Percentiles rank a stretch among this genome's conserved stretches.
Evolutionary conservation across 1,140 invertebrate genomes (phyloP).

Genomic region (Trissolcus basalis): DNA sequence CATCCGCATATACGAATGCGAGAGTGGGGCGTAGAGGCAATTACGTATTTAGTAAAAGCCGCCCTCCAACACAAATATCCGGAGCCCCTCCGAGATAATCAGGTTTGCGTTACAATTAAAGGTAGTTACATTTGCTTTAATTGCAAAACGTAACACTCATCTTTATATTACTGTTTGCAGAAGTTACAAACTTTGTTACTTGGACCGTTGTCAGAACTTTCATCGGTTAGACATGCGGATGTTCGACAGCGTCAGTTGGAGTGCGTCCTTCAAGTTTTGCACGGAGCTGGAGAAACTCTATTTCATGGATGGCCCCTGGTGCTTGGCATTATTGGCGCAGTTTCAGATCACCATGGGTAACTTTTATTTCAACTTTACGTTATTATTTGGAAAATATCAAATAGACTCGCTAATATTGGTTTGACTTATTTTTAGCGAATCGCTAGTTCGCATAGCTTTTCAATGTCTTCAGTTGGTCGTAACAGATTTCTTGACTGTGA

Average conservation of each 20-base stretch:
- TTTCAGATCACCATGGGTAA: conserved; percentile 93
- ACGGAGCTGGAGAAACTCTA: conserved; percentile 92
- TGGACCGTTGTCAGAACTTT: conserved; percentile 92
- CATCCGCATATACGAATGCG: conserved; percentile 96
- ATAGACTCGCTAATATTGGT: too few relatives aligned
- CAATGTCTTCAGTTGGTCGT: conserved; percentile 97
- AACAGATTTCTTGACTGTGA: conserved; percentile 94
- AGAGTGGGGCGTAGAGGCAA: conserved; percentile 97
- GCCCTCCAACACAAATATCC: conserved; percentile 92
- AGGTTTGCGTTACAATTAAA: conserved; percentile 75
- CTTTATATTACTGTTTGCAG: conserved; percentile 70
- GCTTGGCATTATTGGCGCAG: conserved; percentile 94
- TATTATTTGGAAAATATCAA: too few relatives aligned
- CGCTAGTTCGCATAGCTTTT: conserved; percentile 93
- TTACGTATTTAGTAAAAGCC: conserved; percentile 95
- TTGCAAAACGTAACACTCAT: not conserved
- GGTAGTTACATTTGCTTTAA: too few relatives aligned
- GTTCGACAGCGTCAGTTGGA: conserved; percentile 96
- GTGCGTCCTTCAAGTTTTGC: conserved; percentile 93
- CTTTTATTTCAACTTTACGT: conserved; percentile 14
- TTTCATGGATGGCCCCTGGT: conserved; percentile 96
- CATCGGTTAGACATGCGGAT: conserved; percentile 91
- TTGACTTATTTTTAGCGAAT: conserved; percentile 82
- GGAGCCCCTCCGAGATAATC: conserved; percentile 88
- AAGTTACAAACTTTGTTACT: conserved; percentile 90